phyloP scores from a whole-genome alignment of 2,888 invertebrate species.

The Ophraella communa region DNA sequence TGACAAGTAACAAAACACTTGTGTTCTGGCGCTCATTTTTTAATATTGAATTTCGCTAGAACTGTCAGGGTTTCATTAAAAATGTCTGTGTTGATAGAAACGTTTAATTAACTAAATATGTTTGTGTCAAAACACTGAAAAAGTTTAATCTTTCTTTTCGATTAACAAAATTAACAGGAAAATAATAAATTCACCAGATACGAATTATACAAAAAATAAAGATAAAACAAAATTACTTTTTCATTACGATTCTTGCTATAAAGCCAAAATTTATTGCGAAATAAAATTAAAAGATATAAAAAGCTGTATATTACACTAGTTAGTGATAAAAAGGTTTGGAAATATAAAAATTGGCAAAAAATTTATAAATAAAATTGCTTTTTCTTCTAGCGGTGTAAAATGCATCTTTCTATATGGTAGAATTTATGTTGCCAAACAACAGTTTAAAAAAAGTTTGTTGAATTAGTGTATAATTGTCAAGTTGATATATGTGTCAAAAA shows the following conservation, averaged over 20 bases:
- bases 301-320: too few species aligned
- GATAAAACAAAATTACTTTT: neutral
- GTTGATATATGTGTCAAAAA: too few species aligned
- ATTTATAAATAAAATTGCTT: too few species aligned
- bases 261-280: neutral
- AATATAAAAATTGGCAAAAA: too few species aligned
- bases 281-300: neutral
- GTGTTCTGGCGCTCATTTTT: neutral
- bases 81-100: neutral
- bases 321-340: too few species aligned
- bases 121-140: neutral
- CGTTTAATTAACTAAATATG: neutral
- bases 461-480: too few species aligned
- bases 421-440: too few species aligned
- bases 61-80: neutral
- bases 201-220: neutral
- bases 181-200: neutral
- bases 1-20: conserved; percentile 14
- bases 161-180: neutral
- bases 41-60: conserved; percentile 10
- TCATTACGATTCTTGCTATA: neutral
- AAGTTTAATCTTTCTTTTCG: neutral
- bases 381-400: too few species aligned
- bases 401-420: too few species aligned
- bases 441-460: too few species aligned